Evolutionary conservation across 2,888 invertebrate species (phyloP), one percentile per base, ranked within the genome.

Genomic region (Tanypteryx hageni): DNA sequence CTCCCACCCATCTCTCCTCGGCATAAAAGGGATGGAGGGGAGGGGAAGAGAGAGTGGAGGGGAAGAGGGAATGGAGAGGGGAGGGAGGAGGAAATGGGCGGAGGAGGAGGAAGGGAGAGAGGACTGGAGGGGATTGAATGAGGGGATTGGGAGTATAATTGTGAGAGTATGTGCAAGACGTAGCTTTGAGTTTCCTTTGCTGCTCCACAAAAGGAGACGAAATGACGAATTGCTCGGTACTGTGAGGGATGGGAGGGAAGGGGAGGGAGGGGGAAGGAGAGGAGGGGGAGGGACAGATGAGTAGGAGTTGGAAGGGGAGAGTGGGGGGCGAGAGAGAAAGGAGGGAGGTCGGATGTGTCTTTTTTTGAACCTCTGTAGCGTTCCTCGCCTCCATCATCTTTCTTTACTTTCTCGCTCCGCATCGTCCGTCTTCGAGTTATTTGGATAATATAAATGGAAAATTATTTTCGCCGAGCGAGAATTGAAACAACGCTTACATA

Each of bases 121-220:
- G 27, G 22, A 89, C 89, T 89, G 89, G 89, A 89, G 89, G 89
- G 89, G 89, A 89, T 89, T 89, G 89, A 89, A 89, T 76, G 64
- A 89, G 64, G 89, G 68, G 86, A 86, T 61, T 57, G 86, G 31
- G 64, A 61, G 61, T 59, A 61, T 86, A 86, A 89, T 89, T 89
- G 89, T 64, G 44, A 89, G 89, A 44, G 44, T 64, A 89, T 44
- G 68, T 58, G 85, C 18, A 59, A 58, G 22, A 27, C 27, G 22
- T 22, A 76, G 76, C 27, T 44, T 5, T 44, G 44, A 44, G 44
- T 44, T 76, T 76, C 76, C 76, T 76, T 76, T 89, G 89, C 61
- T 44, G 89, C 16, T 44, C n/a, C 89, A 89, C 89, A 68, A 89
- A 89, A 89, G 89, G 64, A 89, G 89, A n/a, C 44, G 64, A 89